Percentiles rank a stretch among this genome's conserved stretches.
Evolutionary conservation across 2,797 vertebrate species (phyloP).

Genomic region (Strix occidentalis): DNA sequence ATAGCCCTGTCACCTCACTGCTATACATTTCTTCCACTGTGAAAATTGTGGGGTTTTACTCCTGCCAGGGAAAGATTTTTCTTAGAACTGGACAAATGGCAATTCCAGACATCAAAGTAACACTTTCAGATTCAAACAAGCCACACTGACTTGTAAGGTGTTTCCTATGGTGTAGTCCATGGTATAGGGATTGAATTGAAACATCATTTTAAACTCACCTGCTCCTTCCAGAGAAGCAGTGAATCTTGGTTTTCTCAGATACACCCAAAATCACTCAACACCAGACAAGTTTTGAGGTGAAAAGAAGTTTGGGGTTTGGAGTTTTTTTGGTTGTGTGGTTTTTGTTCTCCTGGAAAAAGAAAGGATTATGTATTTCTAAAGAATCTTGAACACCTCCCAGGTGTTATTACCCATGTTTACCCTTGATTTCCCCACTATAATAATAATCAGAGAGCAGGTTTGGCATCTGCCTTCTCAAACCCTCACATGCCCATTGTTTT

Average conservation of each 20-base stretch:
- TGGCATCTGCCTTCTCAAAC: neutral
- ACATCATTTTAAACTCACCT: neutral
- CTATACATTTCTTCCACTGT: neutral
- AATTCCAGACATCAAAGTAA: neutral
- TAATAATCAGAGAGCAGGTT: neutral
- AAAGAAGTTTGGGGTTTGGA: neutral
- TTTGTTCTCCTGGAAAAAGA: neutral
- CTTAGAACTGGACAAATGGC: neutral
- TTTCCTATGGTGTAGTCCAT: neutral
- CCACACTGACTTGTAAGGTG: neutral
- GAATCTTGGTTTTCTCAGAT: neutral
- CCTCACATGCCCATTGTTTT: neutral
- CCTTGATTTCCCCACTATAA: neutral
- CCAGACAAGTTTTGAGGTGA: neutral
- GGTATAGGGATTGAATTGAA: neutral
- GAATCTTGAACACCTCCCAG: neutral
- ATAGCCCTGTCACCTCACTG: neutral
- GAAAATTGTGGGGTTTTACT: neutral
- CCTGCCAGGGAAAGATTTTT: neutral
- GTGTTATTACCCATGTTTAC: neutral
- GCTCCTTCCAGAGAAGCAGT: neutral
- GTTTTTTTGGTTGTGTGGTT: neutral
- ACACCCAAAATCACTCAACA: neutral
- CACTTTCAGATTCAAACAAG: neutral
- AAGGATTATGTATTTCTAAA: neutral